A percentile compares a stretch with the other conserved stretches of the same genome.
phyloP scores from a whole-genome alignment of 1,140 invertebrate genomes.

The Monomorium pharaonis region DNA sequence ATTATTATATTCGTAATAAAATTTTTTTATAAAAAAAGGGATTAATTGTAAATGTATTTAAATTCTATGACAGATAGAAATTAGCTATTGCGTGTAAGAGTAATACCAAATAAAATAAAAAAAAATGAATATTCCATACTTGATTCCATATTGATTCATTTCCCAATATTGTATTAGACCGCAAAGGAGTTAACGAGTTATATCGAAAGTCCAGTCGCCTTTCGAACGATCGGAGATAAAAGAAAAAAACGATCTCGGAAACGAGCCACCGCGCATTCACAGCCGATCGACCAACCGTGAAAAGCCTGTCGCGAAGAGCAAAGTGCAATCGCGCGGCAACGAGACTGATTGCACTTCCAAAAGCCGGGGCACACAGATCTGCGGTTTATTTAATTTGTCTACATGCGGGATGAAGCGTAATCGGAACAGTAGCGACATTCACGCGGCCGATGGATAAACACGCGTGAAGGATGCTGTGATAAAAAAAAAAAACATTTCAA shows the following conservation, averaged over 20 bases:
- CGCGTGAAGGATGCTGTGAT: neutral
- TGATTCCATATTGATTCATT: neutral
- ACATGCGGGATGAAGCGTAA: neutral
- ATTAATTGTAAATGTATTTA: neutral
- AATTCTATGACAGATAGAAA: neutral
- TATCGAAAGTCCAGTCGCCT: conserved; percentile 12
- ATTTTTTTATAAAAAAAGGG: neutral
- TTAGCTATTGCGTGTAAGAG: neutral
- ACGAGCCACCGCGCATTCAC: conserved; percentile 30
- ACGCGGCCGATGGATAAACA: neutral
- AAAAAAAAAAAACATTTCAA: neutral
- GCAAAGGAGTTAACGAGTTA: neutral
- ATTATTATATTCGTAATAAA: neutral
- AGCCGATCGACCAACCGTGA: conserved; percentile 56
- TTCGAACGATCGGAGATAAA: conserved; percentile 12
- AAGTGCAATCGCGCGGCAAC: conserved; percentile 33
- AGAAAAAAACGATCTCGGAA: conserved; percentile 46
- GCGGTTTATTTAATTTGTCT: conserved; percentile 20
- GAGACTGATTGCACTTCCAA: neutral
- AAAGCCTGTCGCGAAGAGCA: conserved; percentile 39
- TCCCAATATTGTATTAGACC: neutral
- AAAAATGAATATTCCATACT: neutral
- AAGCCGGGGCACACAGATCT: neutral
- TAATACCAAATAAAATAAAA: neutral
- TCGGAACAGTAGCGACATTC: neutral